These are phyloP conservation scores for Micronycteris hirsuta DNA, from an alignment of 2,113 vertebrate species.

Conservation along the genomic window DNA sequence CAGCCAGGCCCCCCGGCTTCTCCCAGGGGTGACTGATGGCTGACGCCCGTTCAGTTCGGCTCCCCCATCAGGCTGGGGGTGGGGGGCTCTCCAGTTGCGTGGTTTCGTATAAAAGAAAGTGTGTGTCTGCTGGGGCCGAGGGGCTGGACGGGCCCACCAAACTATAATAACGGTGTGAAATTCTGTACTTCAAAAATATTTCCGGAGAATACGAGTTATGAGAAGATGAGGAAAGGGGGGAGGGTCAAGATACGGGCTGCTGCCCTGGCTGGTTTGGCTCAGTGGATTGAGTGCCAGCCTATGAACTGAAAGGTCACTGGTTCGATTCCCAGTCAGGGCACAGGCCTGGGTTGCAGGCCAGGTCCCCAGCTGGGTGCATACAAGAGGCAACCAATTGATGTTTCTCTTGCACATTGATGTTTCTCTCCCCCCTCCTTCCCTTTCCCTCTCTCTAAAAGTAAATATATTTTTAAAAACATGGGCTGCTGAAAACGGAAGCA, in stretches of 20 bases:
- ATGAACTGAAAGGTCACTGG: no score
- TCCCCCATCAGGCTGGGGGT: not conserved
- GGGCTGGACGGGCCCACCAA: not conserved
- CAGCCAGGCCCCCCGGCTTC: not conserved
- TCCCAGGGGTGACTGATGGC: not conserved
- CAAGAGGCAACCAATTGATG: no score
- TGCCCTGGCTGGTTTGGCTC: no score
- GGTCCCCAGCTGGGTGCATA: no score
- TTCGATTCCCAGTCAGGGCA: no score
- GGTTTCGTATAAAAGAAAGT: not conserved
- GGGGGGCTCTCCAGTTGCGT: not conserved
- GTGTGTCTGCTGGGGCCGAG: not conserved
- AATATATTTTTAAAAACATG: no score
- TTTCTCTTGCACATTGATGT: no score
- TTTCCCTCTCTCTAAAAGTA: no score
- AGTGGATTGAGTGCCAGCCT: no score
- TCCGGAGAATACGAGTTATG: not conserved
- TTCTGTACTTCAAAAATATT: not conserved
- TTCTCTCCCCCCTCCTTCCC: no score
- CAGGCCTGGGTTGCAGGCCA: no score
- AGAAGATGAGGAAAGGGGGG: not conserved
- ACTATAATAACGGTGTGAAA: not conserved
- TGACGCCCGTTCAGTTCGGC: rapidly evolving
- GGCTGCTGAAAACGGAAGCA: rapidly evolving
- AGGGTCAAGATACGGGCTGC: not conserved